A percentile compares a stretch with the other conserved stretches of the same genome.
phyloP scores from a whole-genome alignment of 2,888 invertebrate species.

The Leptopilina drosophilae region DNA sequence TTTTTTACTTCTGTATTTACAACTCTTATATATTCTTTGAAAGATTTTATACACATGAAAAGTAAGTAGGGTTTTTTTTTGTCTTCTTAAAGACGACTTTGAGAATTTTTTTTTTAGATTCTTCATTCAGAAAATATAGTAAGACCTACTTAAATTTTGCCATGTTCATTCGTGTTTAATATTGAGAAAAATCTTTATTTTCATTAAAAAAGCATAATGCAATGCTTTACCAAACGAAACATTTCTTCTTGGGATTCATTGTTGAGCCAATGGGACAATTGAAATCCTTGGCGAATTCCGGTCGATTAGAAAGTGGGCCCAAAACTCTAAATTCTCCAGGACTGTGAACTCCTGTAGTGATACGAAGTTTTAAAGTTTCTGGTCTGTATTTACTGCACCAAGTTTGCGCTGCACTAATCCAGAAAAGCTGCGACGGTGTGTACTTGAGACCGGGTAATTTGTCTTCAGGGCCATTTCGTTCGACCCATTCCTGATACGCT shows the following conservation, averaged over 20 bases:
- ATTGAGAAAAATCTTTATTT: neutral
- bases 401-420: constrained; percentile 80
- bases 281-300: constrained; percentile 80
- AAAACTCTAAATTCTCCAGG: constrained; percentile 81
- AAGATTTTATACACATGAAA: neutral
- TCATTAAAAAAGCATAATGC: neutral
- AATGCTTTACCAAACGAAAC: constrained; percentile 79
- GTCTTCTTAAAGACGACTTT: too few relatives aligned
- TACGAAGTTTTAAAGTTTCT: constrained; percentile 86
- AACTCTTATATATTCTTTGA: neutral
- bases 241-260: constrained; percentile 82
- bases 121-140: neutral
- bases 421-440: constrained; percentile 83
- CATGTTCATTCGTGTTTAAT: neutral
- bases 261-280: constrained; percentile 79
- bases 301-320: constrained; percentile 81
- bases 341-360: constrained; percentile 88
- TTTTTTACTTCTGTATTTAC: constrained; percentile 28
- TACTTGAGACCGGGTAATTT: constrained; percentile 85
- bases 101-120: neutral
- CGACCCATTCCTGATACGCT: constrained; percentile 87
- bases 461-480: constrained; percentile 82
- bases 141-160: neutral
- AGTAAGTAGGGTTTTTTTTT: too few relatives aligned
- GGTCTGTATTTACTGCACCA: constrained; percentile 81